These are phyloP conservation scores for Unio pictorum DNA, from an alignment of 2,888 invertebrate genomes.

Conservation along the genomic window DNA sequence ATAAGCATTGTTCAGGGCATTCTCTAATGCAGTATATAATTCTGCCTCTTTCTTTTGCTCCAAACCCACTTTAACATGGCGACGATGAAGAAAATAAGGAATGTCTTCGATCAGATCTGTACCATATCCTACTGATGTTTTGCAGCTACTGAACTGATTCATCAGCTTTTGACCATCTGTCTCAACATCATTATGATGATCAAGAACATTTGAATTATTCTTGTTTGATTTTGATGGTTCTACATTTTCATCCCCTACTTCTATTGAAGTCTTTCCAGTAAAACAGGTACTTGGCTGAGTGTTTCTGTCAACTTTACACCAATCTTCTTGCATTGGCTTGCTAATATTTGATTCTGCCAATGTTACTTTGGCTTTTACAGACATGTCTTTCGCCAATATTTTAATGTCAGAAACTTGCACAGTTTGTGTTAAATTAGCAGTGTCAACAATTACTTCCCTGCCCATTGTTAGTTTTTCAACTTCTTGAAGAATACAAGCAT, in stretches of 20 bases:
- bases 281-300: no score
- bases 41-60: conserved; percentile 33
- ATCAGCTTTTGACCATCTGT: not conserved
- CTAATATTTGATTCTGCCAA: no score
- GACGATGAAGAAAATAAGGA: conserved; percentile 58
- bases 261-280: no score
- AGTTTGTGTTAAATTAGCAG: no score
- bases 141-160: not conserved
- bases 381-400: no score
- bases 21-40: conserved; percentile 35
- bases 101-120: conserved; percentile 65
- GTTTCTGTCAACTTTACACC: no score
- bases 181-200: not conserved
- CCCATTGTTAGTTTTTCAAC: no score
- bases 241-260: not conserved
- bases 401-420: no score
- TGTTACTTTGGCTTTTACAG: no score
- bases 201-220: not conserved
- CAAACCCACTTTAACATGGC: conserved; percentile 35
- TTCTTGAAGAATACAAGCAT: no score
- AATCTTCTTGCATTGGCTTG: no score
- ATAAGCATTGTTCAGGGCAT: conserved; percentile 22
- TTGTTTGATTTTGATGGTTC: not conserved
- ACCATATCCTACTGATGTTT: conserved; percentile 1
- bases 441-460: no score